phyloP scores from a whole-genome alignment of 2,888 invertebrate species.

The Synanthedon andrenaeformis region DNA sequence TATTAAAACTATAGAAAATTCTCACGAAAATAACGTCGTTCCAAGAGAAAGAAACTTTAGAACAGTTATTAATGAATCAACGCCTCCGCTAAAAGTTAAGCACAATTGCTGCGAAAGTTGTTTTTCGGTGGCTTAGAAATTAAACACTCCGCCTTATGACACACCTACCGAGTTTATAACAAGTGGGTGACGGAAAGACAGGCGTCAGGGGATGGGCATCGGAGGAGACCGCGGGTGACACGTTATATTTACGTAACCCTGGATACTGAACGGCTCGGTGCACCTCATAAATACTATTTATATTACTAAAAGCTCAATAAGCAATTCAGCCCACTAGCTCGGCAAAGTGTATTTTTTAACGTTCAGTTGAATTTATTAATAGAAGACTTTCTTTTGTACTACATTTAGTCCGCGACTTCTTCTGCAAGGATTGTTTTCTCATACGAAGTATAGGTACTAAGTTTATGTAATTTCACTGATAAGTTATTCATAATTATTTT shows the following conservation, averaged over 20 bases:
- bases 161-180: not conserved
- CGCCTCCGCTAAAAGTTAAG: not conserved
- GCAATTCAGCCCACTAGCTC: not conserved
- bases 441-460: too few species aligned
- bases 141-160: not conserved
- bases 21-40: not conserved
- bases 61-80: not conserved
- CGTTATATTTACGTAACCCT: conserved; percentile 31
- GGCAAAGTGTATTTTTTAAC: not conserved
- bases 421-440: too few species aligned
- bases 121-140: not conserved
- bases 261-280: conserved; percentile 21
- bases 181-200: not conserved
- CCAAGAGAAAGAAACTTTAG: not conserved
- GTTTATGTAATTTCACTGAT: too few species aligned
- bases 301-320: not conserved
- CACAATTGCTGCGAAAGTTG: not conserved
- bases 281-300: not conserved
- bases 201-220: conserved; percentile 14
- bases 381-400: too few species aligned
- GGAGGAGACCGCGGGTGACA: conserved; percentile 20
- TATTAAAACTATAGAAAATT: too few species aligned
- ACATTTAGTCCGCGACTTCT: too few species aligned
- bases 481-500: too few species aligned
- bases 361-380: not conserved